Evolutionary conservation across 2,797 vertebrate genomes (phyloP).

Genomic region (Clarias laeviceps): DNA sequence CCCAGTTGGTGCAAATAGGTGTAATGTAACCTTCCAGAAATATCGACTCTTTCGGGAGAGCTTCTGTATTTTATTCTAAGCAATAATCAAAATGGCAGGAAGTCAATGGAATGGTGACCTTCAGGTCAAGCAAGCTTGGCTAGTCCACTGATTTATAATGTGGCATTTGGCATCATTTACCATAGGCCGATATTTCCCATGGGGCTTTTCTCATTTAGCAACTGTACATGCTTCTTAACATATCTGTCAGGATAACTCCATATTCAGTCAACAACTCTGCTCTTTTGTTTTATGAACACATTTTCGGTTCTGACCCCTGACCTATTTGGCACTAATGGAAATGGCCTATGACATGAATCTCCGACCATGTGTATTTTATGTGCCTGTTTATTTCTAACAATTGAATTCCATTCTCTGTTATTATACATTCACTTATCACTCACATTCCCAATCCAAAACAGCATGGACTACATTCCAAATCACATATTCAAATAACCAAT

Average conservation of each 20-base stretch:
- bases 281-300: not conserved
- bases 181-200: slow-evolving; percentile 43
- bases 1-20: not conserved
- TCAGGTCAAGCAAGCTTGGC: slow-evolving; percentile 67
- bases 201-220: not conserved
- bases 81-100: slow-evolving; percentile 74
- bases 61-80: slow-evolving; percentile 41
- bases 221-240: not conserved
- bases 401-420: not conserved
- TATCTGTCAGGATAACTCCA: not conserved
- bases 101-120: slow-evolving; percentile 77
- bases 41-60: slow-evolving; percentile 24
- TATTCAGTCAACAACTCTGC: not conserved
- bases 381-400: not conserved
- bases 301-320: slow-evolving; percentile 5
- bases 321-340: not conserved
- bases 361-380: not conserved
- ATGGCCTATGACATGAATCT: not conserved
- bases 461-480: not conserved
- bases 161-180: slow-evolving; percentile 67
- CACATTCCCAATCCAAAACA: not conserved
- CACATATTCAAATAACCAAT: not conserved
- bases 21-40: not conserved
- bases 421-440: not conserved
- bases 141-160: slow-evolving; percentile 74